A percentile compares a stretch with the other conserved stretches of the same genome.
Evolutionary conservation across 2,113 vertebrate species (phyloP).

Genomic region (Mobula birostris): DNA sequence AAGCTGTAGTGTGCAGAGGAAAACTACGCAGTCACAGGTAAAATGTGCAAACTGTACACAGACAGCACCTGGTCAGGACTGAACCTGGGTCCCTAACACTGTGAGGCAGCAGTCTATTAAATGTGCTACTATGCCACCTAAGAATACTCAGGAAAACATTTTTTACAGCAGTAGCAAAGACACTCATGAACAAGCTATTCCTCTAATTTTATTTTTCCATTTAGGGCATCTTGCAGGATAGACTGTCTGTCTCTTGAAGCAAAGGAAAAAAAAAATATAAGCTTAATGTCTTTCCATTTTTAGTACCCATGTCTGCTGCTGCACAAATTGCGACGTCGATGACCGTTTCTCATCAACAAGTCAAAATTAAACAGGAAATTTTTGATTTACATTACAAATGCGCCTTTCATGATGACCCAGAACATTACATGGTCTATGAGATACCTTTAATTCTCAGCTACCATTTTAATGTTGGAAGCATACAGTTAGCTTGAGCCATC

Average conservation of each 20-base stretch:
- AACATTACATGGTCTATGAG: background rate
- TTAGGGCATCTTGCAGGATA: background rate
- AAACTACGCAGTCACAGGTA: no score
- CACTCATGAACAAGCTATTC: background rate
- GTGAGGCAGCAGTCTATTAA: no score
- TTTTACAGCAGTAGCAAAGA: background rate
- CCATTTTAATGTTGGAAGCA: background rate
- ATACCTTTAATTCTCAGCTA: background rate
- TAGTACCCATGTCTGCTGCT: background rate
- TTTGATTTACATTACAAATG: background rate
- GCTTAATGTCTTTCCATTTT: background rate
- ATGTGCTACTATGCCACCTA: no score
- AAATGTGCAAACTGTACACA: no score
- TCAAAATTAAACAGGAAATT: background rate
- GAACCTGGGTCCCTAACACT: no score
- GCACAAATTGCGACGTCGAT: background rate
- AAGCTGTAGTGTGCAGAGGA: no score
- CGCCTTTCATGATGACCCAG: background rate
- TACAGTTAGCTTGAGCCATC: background rate
- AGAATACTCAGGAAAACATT: background rate
- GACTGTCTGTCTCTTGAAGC: background rate
- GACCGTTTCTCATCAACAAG: background rate
- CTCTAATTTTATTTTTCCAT: background rate
- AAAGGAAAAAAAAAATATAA: no score
- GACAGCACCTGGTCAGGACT: no score